A percentile compares a stretch with the other conserved stretches of the same genome.
These are phyloP conservation scores for Mesocentrotus franciscanus DNA, from an alignment of 53 echinoderm and acorn worm genomes.

Conservation along the genomic window DNA sequence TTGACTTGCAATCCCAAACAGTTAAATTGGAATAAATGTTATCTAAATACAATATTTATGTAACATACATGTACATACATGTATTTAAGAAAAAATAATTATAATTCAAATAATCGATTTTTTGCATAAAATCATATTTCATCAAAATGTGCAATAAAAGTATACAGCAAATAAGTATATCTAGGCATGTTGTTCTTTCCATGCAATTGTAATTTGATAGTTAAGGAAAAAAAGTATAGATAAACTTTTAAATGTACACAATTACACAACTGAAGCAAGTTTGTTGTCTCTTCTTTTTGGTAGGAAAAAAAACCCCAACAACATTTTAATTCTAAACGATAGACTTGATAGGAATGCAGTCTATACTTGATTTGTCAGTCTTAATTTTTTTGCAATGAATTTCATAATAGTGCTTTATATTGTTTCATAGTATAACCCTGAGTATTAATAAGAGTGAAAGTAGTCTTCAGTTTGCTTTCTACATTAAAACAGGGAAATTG, in stretches of 20 bases:
- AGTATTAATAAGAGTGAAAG: neutral
- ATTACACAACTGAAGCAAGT: neutral
- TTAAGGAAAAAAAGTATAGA: neutral
- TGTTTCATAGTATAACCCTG: neutral
- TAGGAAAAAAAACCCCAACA: neutral
- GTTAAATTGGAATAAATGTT: neutral
- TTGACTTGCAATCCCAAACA: neutral
- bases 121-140: neutral
- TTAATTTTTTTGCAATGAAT: neutral
- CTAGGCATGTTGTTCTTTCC: neutral
- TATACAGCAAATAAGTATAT: neutral
- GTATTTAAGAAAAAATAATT: no score
- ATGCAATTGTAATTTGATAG: neutral
- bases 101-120: no score
- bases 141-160: neutral
- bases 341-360: neutral
- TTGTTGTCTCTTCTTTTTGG: neutral
- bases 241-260: neutral
- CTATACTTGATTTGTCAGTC: neutral
- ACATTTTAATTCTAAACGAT: neutral
- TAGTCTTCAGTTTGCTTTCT: conserved; percentile 23
- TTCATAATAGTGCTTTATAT: neutral
- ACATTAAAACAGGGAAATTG: neutral
- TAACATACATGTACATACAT: no score
- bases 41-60: neutral